These are phyloP conservation scores for Agrenia bidenticulata DNA, from an alignment of 2,888 invertebrate species.

Conservation along the genomic window DNA sequence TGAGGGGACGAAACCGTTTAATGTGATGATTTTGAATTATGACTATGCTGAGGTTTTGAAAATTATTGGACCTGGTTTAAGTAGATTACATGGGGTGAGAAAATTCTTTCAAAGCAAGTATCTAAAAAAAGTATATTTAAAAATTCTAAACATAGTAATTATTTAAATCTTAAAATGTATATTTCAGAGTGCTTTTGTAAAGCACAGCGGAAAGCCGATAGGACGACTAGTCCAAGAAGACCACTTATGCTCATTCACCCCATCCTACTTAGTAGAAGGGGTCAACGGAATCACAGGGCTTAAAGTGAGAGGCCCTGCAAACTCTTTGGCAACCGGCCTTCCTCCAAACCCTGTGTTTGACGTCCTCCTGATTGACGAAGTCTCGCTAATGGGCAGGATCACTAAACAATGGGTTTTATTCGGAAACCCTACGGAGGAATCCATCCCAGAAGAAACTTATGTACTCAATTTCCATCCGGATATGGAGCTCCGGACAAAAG, in stretches of 20 bases:
- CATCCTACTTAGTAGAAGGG: slow-evolving; percentile 33
- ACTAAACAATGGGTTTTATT: slow-evolving; percentile 42
- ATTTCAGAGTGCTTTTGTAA: slow-evolving; percentile 36
- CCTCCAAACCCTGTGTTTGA: slow-evolving; percentile 42
- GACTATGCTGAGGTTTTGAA: slow-evolving; percentile 45
- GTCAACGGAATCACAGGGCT: slow-evolving; percentile 29
- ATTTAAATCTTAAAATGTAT: no score
- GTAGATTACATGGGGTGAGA: slow-evolving; percentile 42
- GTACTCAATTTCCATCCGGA: slow-evolving; percentile 41
- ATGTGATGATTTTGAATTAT: slow-evolving; percentile 44
- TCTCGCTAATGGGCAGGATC: slow-evolving; percentile 43
- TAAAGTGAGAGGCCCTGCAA: slow-evolving; percentile 36
- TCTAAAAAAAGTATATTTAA: no score
- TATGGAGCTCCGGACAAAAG: slow-evolving; percentile 45
- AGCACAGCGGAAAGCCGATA: slow-evolving; percentile 36
- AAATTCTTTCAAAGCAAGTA: slow-evolving; percentile 8
- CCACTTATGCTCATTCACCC: slow-evolving; percentile 43
- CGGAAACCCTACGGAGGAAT: slow-evolving; percentile 30
- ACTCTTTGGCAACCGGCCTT: slow-evolving; percentile 37
- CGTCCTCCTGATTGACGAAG: slow-evolving; percentile 40
- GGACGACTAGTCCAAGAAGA: slow-evolving; percentile 42
- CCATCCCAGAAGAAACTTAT: slow-evolving; percentile 41
- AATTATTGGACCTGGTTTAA: slow-evolving; percentile 40
- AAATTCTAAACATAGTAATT: no score
- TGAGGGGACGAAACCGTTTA: slow-evolving; percentile 40